Conservation (phyloP, 2,113 vertebrate species). For the Perca schrenkii region DNA sequence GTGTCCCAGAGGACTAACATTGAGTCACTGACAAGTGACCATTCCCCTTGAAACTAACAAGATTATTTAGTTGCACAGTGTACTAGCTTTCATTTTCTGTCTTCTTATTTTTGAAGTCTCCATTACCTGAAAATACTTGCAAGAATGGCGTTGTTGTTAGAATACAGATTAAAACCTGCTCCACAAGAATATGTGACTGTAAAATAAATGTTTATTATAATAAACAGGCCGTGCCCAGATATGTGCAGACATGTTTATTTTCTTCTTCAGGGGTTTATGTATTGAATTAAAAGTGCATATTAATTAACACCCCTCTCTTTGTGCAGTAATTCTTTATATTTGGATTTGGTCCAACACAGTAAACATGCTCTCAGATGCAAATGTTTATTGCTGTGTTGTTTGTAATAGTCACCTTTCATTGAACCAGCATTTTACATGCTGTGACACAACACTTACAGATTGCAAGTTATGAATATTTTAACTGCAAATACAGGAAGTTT, state of each 20-base stretch:
- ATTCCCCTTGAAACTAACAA: conserved; percentile 70
- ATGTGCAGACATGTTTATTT: conserved; percentile 61
- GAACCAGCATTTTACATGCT: conserved; percentile 65
- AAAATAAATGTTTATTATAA: conserved; percentile 53
- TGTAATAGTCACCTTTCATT: conserved; percentile 68
- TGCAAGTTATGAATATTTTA: conserved; percentile 38
- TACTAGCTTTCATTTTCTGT: conserved; percentile 22
- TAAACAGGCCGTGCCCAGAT: conserved; percentile 43
- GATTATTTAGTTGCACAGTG: conserved; percentile 65
- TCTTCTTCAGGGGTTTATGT: conserved; percentile 63
- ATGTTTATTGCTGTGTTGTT: conserved; percentile 73
- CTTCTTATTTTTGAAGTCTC: conserved; percentile 25
- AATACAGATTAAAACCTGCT: conserved; percentile 33
- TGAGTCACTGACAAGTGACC: conserved; percentile 79
- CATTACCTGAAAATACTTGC: conserved; percentile 18
- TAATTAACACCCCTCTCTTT: conserved; percentile 63
- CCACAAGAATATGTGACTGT: conserved; percentile 6
- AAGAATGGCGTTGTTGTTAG: conserved; percentile 3
- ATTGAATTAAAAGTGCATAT: conserved; percentile 72
- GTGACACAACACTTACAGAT: conserved; percentile 49
- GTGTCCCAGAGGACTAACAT: conserved; percentile 71
- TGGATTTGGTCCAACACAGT: conserved; percentile 67
- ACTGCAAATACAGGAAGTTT: conserved; percentile 1
- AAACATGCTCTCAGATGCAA: conserved; percentile 69
- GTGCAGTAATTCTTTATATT: conserved; percentile 58